A percentile compares a stretch with the other conserved stretches of the same genome.
Evolutionary conservation across 2,113 vertebrate genomes (phyloP).

Genomic region (Hystrix cristata): DNA sequence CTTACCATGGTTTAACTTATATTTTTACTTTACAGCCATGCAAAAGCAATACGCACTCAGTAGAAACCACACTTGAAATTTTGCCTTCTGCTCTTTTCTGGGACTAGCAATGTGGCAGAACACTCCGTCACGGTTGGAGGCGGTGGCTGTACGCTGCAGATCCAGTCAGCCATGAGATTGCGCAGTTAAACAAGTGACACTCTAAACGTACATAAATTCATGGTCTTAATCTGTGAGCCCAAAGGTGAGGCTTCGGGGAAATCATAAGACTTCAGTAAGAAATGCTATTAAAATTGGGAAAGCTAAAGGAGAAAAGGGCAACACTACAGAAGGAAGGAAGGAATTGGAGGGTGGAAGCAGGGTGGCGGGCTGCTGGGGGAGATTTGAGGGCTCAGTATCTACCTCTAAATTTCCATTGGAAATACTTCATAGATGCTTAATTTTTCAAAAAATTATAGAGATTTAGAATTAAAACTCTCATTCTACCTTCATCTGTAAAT

Average conservation of each 20-base stretch:
- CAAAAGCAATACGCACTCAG: not conserved
- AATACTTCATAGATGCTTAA: not conserved
- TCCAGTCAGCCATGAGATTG: not conserved
- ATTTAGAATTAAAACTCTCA: slow-evolving; percentile 11
- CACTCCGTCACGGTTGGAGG: not conserved
- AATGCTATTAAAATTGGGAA: not conserved
- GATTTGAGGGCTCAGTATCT: not conserved
- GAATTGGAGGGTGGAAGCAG: not conserved
- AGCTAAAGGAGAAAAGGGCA: not conserved
- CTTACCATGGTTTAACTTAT: too few relatives aligned
- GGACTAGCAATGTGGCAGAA: too few relatives aligned
- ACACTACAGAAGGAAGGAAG: not conserved
- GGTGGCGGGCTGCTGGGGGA: not conserved
- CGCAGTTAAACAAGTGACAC: not conserved
- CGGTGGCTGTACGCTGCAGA: not conserved
- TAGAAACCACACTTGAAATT: not conserved
- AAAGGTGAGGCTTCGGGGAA: not conserved
- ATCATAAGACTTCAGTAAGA: not conserved
- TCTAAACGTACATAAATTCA: not conserved
- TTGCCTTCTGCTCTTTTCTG: not conserved
- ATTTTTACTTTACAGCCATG: not conserved
- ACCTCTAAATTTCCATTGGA: not conserved
- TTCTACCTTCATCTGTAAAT: slow-evolving; percentile 19
- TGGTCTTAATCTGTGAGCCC: not conserved
- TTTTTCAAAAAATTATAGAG: slow-evolving; percentile 49